These are phyloP conservation scores for Periplaneta americana DNA, from an alignment of 1,140 invertebrate genomes.

Conservation along the genomic window DNA sequence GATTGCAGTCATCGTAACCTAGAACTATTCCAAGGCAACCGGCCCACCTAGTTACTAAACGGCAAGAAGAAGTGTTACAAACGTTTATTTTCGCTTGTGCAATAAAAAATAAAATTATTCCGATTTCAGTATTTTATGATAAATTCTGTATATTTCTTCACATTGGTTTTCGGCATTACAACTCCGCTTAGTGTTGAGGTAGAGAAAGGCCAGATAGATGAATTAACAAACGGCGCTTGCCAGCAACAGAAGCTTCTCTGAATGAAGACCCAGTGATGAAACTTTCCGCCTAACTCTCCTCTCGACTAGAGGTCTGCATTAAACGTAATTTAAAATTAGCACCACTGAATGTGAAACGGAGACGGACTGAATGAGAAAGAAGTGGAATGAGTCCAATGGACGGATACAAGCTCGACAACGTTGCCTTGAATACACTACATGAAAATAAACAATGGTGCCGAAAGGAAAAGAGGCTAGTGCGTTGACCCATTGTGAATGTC, in stretches of 20 bases:
- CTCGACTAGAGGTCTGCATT: not conserved
- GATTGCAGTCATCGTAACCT: too few species aligned
- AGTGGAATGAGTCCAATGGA: not conserved
- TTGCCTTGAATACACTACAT: not conserved
- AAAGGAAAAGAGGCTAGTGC: not conserved
- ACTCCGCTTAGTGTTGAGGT: too few species aligned
- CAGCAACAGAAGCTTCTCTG: not conserved
- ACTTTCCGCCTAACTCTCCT: not conserved
- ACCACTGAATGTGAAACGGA: not conserved
- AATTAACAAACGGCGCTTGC: not conserved
- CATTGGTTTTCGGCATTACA: too few species aligned
- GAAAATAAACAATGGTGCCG: not conserved
- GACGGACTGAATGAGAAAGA: not conserved
- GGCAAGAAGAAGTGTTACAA: too few species aligned
- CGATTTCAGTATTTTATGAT: too few species aligned
- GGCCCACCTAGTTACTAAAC: too few species aligned
- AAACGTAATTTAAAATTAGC: not conserved
- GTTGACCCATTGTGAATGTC: too few species aligned
- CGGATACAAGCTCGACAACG: not conserved
- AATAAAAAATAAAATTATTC: too few species aligned
- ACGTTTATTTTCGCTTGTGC: too few species aligned
- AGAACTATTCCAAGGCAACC: too few species aligned
- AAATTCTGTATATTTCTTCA: too few species aligned
- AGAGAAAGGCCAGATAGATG: not conserved
- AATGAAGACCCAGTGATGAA: not conserved